Base-by-base conservation (phyloP, 2,797 vertebrate species). In the Scomberomorus guttatus region DNA sequence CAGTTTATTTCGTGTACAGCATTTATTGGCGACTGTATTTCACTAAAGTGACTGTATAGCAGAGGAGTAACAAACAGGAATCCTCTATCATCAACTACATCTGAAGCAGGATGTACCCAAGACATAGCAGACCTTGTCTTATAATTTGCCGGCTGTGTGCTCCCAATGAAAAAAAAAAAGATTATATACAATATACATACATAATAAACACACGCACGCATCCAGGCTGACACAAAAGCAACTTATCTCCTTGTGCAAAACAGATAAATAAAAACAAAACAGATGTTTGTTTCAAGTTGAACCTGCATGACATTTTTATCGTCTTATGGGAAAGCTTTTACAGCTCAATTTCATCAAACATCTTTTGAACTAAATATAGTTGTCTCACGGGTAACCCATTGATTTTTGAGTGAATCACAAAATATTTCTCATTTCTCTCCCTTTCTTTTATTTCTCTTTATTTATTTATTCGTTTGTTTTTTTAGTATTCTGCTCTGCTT, bases 291-390 rank as follows among this genome's bases (percentile, higher is more conserved):
- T 79, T 84, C 15, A 80, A n/a, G 27, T 80, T 74, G 44, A 61
- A 32, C 60, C 29, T 71, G 24, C 8, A 11, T 13, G 27, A n/a
- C 13, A 11, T 44, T 42, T 18, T 29, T 22, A 7, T 70, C 0
- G 2, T 72, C 50, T 77, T 70, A 27, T 72, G 32, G 37, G 62
- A 67, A 56, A 77, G 5, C 6, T 67, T 79, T 82, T 63, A 67
- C 8, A 1, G 29, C 67, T 79, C 52, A 75, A 39, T 78, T 77
- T 59, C 18, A 78, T 87, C 55, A 78, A 79, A 79, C 56, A 68
- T 79, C 17, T 77, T 82, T 64, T 78, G 29, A 63, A 46, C 58
- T 50, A 68, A 63, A 79, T 81, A 59, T 4, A 58, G 57, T 71
- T 71, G 32, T 75, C 63, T 69, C 17, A 1, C 0, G 2, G 32